Evolutionary conservation across 2,113 vertebrate genomes (phyloP), one percentile per base, ranked within the genome.

Genomic region (Lophochroa leadbeateri): DNA sequence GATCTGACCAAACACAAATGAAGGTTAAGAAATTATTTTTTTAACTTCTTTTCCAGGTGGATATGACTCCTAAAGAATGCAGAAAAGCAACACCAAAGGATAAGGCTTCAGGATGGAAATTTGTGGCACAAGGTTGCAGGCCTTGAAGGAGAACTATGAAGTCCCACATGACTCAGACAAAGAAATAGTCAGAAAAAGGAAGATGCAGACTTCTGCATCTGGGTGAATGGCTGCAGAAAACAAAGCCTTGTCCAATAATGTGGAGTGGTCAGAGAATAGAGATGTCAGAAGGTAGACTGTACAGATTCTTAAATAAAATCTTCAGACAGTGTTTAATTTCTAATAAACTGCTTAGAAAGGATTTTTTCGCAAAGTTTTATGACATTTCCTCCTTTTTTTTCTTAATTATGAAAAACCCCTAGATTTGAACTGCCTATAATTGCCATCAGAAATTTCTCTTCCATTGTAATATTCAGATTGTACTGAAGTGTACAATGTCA

Each of bases 341-440:
- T 47, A 76, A 57, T 47, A 44, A 79, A 61, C 3, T 25, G 4
- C 17, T 86, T 74, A 60, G n/a, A 79, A 92, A 46, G 2, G 4
- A 10, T 41, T 0, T 8, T 31, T 52, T 52, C 37, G 9, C 37
- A 37, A 37, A 24, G 3, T 76, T 58, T 61, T 35, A 47, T 37
- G 49, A 60, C n/a, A 57, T 64, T 4, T 29, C 18, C 20, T 47
- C 5, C 0, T 39, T 58, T 72, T 37, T 81, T 47, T n/a, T 41
- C 6, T 17, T 19, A 52, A 15, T 78, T 24, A 11, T 52, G n/a
- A 31, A 41, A 70, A 57, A 27, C 0, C 0, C 1, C 5, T 29
- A 57, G 19, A 44, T 46, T 29, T 28, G 13, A 72, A 85, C 9
- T 8, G 7, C 43, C 4, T 64, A 37, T 50, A 89, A 79, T 31